Evolutionary conservation across 2,113 vertebrate species (phyloP).

Genomic region (Neodon shergylaensis): DNA sequence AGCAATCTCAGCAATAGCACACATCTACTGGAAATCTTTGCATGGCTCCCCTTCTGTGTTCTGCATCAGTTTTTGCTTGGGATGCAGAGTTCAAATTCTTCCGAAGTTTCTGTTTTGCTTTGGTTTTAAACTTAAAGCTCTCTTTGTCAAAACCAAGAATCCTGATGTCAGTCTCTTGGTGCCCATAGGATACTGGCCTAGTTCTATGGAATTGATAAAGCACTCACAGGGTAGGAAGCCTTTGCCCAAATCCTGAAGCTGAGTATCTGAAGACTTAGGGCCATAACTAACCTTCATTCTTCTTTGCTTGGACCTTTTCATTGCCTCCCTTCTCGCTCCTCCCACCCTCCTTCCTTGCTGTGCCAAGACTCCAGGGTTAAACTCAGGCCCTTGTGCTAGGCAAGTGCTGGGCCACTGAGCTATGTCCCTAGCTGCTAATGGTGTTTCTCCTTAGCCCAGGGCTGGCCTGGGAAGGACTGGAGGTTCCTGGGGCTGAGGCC

Average conservation of each 20-base stretch:
- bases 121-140: neutral
- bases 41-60: too few species aligned
- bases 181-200: neutral
- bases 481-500: neutral
- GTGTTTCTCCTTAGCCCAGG: neutral
- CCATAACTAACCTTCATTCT: too few species aligned
- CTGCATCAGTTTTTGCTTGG: neutral
- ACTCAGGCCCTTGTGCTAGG: neutral
- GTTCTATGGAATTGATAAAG: neutral
- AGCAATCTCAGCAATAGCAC: neutral
- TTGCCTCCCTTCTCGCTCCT: neutral
- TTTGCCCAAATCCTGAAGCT: neutral
- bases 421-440: too few species aligned
- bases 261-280: neutral
- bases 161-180: neutral
- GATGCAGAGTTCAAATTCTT: neutral
- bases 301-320: neutral
- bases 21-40: neutral
- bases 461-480: neutral
- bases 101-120: neutral
- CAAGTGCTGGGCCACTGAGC: neutral
- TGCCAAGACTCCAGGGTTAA: neutral
- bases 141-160: slow-evolving; percentile 13
- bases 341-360: neutral
- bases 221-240: neutral